These are phyloP conservation scores for Lagenorhynchus albirostris DNA, from an alignment of 2,113 vertebrate species.

Conservation along the genomic window DNA sequence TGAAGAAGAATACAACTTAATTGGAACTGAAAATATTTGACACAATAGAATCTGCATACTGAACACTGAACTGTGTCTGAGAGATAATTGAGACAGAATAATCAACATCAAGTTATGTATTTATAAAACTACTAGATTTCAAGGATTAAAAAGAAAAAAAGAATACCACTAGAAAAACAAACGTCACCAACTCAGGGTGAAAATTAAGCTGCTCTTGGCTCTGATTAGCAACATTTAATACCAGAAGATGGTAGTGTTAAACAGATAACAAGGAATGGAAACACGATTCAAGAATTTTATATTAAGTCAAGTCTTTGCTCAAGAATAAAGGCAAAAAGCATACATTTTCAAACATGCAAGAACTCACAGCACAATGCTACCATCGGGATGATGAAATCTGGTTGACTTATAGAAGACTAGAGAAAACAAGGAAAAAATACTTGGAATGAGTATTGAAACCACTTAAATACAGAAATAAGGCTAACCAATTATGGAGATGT, in stretches of 20 bases:
- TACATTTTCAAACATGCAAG: neutral
- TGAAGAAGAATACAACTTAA: neutral
- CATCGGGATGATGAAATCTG: neutral
- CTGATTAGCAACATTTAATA: neutral
- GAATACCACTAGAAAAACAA: neutral
- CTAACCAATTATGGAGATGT: neutral
- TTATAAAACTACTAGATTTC: neutral
- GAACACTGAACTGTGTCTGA: neutral
- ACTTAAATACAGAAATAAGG: neutral
- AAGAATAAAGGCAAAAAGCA: neutral
- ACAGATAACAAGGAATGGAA: neutral
- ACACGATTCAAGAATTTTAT: neutral
- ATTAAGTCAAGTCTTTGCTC: neutral
- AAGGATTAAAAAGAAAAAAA: neutral
- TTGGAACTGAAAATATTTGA: neutral
- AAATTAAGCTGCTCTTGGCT: neutral
- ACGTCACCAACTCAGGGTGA: neutral
- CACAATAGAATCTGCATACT: neutral
- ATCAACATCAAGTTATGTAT: neutral
- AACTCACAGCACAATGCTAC: neutral
- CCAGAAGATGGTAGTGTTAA: neutral
- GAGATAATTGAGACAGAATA: neutral
- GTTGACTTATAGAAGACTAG: neutral
- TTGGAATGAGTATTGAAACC: neutral
- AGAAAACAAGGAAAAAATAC: neutral